phyloP scores from a whole-genome alignment of 2,113 vertebrate genomes.

The Phyllostomus hastatus region DNA sequence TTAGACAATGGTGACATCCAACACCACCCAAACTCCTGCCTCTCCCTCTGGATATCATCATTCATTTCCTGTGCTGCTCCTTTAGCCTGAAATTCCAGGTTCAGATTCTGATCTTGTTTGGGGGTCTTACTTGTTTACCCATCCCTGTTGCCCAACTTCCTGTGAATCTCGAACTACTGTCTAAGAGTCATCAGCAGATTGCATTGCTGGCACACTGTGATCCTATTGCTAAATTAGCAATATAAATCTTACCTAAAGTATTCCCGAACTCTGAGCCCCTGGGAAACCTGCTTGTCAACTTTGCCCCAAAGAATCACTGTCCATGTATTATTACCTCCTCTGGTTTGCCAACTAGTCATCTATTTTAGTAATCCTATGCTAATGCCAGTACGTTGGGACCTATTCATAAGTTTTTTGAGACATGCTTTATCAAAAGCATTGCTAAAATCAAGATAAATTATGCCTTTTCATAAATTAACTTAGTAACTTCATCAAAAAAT shows the following conservation, averaged over 20 bases:
- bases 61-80: neutral
- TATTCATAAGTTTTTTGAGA: constrained; percentile 44
- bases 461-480: constrained; percentile 64
- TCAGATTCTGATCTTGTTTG: neutral
- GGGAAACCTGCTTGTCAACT: constrained; percentile 34
- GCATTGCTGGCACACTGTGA: neutral
- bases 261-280: constrained; percentile 24
- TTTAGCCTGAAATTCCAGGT: neutral
- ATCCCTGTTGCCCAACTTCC: neutral
- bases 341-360: constrained; percentile 16
- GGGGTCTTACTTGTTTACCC: neutral
- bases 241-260: constrained; percentile 48
- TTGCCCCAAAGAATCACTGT: constrained; percentile 55
- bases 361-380: constrained; percentile 53
- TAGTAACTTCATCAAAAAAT: constrained; percentile 55
- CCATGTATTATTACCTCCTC: constrained; percentile 55
- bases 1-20: neutral
- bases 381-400: constrained; percentile 39
- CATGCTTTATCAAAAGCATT: constrained; percentile 44
- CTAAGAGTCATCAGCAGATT: constrained; percentile 31
- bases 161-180: neutral
- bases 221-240: neutral
- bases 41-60: neutral
- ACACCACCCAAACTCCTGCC: neutral
- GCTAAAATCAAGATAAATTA: constrained; percentile 55